Evolutionary conservation across 2,888 invertebrate genomes (phyloP), one percentile per base, ranked within the genome.

Genomic region (Hipparchia semele): DNA sequence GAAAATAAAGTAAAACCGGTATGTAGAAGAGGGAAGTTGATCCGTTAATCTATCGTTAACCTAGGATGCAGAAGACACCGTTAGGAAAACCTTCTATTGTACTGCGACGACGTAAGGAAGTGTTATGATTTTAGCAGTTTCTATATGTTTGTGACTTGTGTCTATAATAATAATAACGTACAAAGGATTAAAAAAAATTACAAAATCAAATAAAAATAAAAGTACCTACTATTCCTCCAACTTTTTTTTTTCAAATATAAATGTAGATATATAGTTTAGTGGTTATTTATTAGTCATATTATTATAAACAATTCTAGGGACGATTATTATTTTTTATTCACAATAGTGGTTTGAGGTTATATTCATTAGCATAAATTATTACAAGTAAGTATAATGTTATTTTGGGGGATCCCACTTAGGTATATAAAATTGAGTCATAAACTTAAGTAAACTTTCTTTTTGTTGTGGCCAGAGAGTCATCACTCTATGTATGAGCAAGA

Each of bases 311-410:
- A 46, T 70, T 12, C 46, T 71, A 46, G n/a, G 13, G 8, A 49
- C 6, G 49, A 49, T 6, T 2, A 39, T 39, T 39, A 39, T 49
- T 49, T 49, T 49, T 49, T 10, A 23, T 58, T 23, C 53, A 59
- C 67, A 13, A 53, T 61, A 75, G 76, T 51, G 76, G 76, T 69
- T 65, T 64, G 67, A 39, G 59, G 60, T 58, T 69, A 70, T 54
- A 68, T 69, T 68, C 67, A 68, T 74, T 70, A 70, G 64, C 72
- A 74, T 60, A 60, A 10, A 49, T 49, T 49, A 49, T 49, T 49
- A 49, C 8, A 6, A 39, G 39, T 66, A 23, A 0, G 0, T 23
- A 68, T 62, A 71, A 74, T 70, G 69, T 7, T 68, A 70, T 68
- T 73, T 71, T 70, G 58, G 68, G 70, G 56, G 12, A 70, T 68